phyloP scores from a whole-genome alignment of 2,113 vertebrate genomes.

The Lagopus muta region DNA sequence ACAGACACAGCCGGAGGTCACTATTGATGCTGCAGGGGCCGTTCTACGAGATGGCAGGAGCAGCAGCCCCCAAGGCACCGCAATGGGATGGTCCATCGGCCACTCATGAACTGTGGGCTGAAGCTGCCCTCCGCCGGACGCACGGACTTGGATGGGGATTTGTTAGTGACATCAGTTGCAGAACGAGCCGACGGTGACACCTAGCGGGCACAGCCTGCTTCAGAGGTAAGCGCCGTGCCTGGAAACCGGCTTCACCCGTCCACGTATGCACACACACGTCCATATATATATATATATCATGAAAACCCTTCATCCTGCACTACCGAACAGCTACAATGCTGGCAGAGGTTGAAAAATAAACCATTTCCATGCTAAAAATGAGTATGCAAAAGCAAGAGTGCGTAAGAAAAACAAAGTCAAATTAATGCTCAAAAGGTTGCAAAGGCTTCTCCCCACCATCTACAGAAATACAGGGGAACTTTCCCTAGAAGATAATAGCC shows the following conservation, averaged over 20 bases:
- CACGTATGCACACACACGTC: neutral
- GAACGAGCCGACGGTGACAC: neutral
- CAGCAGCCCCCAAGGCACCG: rapidly evolving
- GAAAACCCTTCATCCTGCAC: rapidly evolving
- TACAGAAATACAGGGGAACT: neutral
- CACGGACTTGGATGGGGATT: neutral
- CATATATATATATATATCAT: no score
- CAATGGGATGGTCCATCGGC: rapidly evolving
- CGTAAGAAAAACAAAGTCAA: neutral
- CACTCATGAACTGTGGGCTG: neutral
- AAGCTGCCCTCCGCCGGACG: slow-evolving; percentile 13
- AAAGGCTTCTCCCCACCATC: neutral
- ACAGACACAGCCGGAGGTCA: neutral
- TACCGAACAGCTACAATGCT: neutral
- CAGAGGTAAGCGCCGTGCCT: neutral
- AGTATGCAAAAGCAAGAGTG: neutral
- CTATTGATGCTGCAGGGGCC: neutral
- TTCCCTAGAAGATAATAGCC: neutral
- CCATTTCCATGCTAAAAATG: neutral
- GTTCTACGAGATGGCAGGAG: rapidly evolving
- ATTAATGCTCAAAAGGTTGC: neutral
- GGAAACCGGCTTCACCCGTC: neutral
- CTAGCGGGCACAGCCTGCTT: neutral
- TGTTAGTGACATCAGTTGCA: neutral
- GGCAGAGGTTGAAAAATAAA: neutral